Evolutionary conservation across 1,140 invertebrate genomes (phyloP).

Genomic region (Meloidogyne hapla): DNA sequence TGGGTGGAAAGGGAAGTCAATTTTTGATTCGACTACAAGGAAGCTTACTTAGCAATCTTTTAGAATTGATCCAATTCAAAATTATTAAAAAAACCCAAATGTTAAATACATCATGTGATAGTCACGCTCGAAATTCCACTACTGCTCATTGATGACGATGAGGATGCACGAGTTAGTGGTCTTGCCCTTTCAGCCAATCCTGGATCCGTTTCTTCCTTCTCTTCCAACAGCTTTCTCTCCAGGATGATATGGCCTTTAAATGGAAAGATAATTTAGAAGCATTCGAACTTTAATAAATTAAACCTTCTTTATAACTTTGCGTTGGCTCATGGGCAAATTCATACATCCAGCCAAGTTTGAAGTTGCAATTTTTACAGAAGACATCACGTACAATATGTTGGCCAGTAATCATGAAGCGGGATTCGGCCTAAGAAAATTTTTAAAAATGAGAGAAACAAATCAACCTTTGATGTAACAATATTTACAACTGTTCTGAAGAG

Average conservation of each 20-base stretch:
- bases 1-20: too few relatives aligned
- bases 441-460: background rate
- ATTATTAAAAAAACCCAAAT: background rate
- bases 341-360: conserved; percentile 60
- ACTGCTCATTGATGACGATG: conserved; percentile 44
- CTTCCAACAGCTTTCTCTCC: conserved; percentile 40
- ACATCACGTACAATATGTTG: conserved; percentile 58
- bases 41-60: too few relatives aligned
- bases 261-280: background rate
- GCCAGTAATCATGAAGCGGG: conserved; percentile 51
- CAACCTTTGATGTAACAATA: conserved; percentile 33
- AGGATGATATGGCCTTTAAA: conserved; percentile 45
- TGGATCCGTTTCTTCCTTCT: conserved; percentile 42
- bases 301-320: conserved; percentile 57
- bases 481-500: conserved; percentile 55
- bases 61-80: too few relatives aligned
- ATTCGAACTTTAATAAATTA: background rate
- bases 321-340: conserved; percentile 56
- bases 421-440: conserved; percentile 24
- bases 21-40: too few relatives aligned
- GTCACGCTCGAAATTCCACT: conserved; percentile 43
- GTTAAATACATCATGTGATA: conserved; percentile 31
- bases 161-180: conserved; percentile 29
- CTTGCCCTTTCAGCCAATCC: conserved; percentile 38
- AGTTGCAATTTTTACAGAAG: conserved; percentile 41